These are phyloP conservation scores for Notolabrus celidotus DNA, from an alignment of 2,797 vertebrate species.

Conservation along the genomic window DNA sequence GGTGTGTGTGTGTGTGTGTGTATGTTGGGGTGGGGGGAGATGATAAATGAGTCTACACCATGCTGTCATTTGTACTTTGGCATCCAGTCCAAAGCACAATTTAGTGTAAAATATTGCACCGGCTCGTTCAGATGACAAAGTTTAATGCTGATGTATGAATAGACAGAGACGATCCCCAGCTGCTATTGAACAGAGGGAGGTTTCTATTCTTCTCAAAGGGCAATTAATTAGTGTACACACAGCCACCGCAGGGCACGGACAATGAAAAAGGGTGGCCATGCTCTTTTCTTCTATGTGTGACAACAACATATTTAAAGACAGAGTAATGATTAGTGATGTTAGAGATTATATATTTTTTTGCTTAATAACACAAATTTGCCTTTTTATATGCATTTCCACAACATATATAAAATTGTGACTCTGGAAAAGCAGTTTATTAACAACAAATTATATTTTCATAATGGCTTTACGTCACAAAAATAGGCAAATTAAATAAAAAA, in stretches of 20 bases:
- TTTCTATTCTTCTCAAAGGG: slow-evolving; percentile 78
- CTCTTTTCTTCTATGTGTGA: slow-evolving; percentile 21
- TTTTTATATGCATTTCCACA: too few relatives aligned
- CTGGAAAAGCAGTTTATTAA: too few relatives aligned
- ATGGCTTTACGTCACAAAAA: too few relatives aligned
- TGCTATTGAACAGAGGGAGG: slow-evolving; percentile 75
- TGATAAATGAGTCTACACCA: slow-evolving; percentile 81
- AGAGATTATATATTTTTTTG: too few relatives aligned
- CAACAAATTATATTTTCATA: too few relatives aligned
- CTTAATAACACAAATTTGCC: too few relatives aligned
- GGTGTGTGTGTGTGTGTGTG: slow-evolving; percentile 36
- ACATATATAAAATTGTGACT: too few relatives aligned
- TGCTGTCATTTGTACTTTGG: slow-evolving; percentile 82
- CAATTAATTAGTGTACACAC: slow-evolving; percentile 73
- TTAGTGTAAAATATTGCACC: slow-evolving; percentile 81
- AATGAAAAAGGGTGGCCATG: slow-evolving; percentile 28
- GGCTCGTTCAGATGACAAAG: slow-evolving; percentile 80
- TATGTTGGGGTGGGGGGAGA: slow-evolving; percentile 6
- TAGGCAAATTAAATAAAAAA: too few relatives aligned
- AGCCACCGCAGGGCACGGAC: slow-evolving; percentile 42
- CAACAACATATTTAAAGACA: slow-evolving; percentile 28
- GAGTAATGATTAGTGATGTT: slow-evolving; percentile 4
- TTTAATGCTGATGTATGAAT: slow-evolving; percentile 85
- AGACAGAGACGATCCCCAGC: slow-evolving; percentile 67
- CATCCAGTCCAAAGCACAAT: slow-evolving; percentile 81